Evolutionary conservation across 1,140 invertebrate genomes (phyloP).

Genomic region (Saccostrea glomerata): DNA sequence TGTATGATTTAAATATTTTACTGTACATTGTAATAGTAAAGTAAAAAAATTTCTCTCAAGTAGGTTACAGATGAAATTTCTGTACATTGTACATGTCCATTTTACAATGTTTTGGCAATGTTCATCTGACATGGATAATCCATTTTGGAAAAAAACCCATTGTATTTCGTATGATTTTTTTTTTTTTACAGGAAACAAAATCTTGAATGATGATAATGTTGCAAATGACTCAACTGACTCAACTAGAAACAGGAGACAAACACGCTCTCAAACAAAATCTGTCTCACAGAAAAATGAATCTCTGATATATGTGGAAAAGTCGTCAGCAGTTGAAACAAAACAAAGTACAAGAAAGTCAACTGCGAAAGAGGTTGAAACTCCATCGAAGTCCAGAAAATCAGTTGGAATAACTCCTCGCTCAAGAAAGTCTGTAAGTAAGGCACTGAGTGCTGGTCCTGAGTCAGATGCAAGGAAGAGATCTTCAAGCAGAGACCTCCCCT

Average conservation of each 20-base stretch:
- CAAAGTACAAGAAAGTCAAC: background rate
- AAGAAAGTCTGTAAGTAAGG: background rate
- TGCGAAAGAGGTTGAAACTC: background rate
- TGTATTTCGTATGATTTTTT: too few species aligned
- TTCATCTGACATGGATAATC: too few species aligned
- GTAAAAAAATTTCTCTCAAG: too few species aligned
- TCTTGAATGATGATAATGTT: background rate
- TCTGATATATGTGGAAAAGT: background rate
- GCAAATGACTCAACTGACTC: background rate
- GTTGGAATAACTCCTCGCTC: background rate
- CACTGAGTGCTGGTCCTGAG: background rate
- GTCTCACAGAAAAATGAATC: background rate
- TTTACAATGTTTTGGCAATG: too few species aligned
- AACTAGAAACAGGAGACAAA: slow-evolving; percentile 10
- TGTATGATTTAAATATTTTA: too few species aligned
- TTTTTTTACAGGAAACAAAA: background rate
- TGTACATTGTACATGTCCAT: too few species aligned
- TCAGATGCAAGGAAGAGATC: background rate
- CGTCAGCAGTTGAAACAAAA: background rate
- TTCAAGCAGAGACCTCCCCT: background rate
- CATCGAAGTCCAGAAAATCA: background rate
- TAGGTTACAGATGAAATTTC: too few species aligned
- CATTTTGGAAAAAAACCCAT: too few species aligned
- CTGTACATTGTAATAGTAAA: too few species aligned
- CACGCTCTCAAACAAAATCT: slow-evolving; percentile 4